Conservation (phyloP, 2,888 invertebrate species). For the Drosophila mimica region DNA sequence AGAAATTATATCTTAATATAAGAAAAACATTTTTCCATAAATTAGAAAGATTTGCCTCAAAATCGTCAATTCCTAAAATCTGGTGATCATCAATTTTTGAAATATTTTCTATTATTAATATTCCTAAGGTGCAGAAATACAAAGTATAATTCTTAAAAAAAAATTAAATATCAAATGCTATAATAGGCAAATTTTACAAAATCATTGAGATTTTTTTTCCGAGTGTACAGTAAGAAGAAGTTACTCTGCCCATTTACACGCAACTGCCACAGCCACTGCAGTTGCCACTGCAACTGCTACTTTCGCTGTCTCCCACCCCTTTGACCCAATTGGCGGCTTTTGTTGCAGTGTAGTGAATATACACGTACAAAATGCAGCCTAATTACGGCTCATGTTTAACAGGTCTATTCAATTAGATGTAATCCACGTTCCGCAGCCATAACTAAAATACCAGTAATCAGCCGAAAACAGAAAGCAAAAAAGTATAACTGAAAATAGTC, state of each 20-base stretch:
- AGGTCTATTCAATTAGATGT: conserved; percentile 74
- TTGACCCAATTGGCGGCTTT: conserved; percentile 60
- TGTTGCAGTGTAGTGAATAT: conserved; percentile 28
- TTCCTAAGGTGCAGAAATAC: background rate
- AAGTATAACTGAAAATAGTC: conserved; percentile 30
- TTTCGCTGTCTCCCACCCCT: background rate
- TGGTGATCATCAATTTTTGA: no score
- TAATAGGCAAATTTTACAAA: no score
- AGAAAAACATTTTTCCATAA: background rate
- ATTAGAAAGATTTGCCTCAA: background rate
- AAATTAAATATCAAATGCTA: no score
- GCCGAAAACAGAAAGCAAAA: conserved; percentile 22
- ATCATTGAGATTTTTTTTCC: background rate
- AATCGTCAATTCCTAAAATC: no score
- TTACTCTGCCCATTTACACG: conserved; percentile 55
- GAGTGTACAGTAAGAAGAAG: conserved; percentile 63
- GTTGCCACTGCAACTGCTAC: conserved; percentile 38
- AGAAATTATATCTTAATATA: no score
- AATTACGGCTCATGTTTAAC: conserved; percentile 72
- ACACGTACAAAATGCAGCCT: conserved; percentile 53
- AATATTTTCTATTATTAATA: no score
- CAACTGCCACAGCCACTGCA: conserved; percentile 17
- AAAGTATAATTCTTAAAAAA: background rate
- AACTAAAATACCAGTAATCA: conserved; percentile 46
- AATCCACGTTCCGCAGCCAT: conserved; percentile 50